Conservation (phyloP, 2,797 vertebrate genomes). For the Oceanodroma leucorhoa region DNA sequence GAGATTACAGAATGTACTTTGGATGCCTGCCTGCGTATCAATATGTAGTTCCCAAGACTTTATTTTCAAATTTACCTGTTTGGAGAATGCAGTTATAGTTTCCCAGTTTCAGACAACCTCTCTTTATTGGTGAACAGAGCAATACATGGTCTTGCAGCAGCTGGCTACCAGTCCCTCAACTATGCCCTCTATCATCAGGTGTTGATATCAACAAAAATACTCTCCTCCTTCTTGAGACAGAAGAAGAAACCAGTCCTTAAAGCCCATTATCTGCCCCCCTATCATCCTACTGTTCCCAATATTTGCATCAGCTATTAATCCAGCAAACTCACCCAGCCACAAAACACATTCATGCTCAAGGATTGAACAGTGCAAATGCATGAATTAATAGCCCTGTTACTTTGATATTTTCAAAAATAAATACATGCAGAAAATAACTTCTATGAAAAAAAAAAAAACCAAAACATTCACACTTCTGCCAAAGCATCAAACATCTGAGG, state of each 20-base stretch:
- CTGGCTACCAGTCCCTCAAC: not conserved
- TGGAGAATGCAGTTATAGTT: not conserved
- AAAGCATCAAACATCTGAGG: not conserved
- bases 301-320: not conserved
- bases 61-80: not conserved
- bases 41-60: not conserved
- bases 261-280: not conserved
- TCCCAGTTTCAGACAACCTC: not conserved
- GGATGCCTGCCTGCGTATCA: not conserved
- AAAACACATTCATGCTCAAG: not conserved
- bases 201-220: not conserved
- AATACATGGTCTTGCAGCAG: not conserved
- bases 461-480: not conserved
- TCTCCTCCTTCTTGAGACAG: not conserved
- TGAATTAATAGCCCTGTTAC: not conserved
- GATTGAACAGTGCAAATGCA: not conserved
- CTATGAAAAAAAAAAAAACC: rapidly evolving
- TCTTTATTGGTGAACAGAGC: not conserved
- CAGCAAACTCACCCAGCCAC: not conserved
- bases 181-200: not conserved
- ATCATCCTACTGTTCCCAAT: not conserved
- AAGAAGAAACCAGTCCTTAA: not conserved
- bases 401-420: not conserved
- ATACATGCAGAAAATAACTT: not conserved
- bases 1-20: not conserved